phyloP scores from a whole-genome alignment of 2,113 vertebrate species.

The Merops nubicus region DNA sequence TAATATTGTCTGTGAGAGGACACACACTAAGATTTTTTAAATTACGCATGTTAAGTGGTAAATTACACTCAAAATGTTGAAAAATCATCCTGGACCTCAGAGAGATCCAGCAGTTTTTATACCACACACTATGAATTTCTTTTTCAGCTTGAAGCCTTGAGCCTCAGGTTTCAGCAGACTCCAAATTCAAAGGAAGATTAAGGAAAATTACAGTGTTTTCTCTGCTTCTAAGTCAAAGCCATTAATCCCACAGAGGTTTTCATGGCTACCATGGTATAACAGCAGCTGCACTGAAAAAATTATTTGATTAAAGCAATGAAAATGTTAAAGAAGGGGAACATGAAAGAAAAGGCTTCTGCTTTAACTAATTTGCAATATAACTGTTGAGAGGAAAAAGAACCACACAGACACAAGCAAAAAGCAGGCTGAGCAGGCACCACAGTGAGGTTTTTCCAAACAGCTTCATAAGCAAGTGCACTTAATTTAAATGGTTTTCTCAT shows the following conservation, averaged over 20 bases:
- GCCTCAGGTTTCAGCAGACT: not conserved
- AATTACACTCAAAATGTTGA: not conserved
- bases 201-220: not conserved
- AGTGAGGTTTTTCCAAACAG: not conserved
- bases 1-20: not conserved
- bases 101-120: not conserved
- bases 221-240: not conserved
- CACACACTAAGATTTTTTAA: not conserved
- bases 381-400: not conserved
- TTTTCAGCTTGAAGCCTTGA: not conserved
- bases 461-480: not conserved
- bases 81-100: not conserved
- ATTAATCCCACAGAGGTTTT: not conserved
- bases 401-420: not conserved
- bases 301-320: not conserved
- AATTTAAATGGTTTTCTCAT: not conserved
- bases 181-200: not conserved
- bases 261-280: not conserved
- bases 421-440: fast-evolving
- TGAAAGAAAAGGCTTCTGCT: not conserved
- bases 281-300: not conserved
- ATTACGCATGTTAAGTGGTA: not conserved
- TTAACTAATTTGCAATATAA: not conserved
- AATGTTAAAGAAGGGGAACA: not conserved
- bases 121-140: not conserved